These are phyloP conservation scores for Vicugna pacos DNA, from an alignment of 2,113 vertebrate genomes.

Conservation along the genomic window DNA sequence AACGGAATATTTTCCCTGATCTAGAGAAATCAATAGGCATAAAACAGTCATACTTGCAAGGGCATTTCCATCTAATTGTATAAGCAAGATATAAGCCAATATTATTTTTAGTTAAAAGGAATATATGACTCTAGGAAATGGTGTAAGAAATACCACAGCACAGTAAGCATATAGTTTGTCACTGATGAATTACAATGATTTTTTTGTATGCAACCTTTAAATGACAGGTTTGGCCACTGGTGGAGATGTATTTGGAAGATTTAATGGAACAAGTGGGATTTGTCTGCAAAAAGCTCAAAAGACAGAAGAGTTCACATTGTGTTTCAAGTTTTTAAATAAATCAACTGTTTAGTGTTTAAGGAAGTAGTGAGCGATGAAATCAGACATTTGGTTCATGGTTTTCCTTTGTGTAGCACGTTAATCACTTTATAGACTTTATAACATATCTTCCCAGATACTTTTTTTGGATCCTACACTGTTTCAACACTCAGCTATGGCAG, in stretches of 20 bases:
- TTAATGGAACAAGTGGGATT: neutral
- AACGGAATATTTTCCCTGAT: neutral
- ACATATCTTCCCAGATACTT: neutral
- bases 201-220: neutral
- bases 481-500: neutral
- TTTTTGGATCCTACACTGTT: neutral
- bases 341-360: neutral
- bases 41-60: neutral
- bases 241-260: neutral
- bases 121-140: neutral
- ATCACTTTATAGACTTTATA: neutral
- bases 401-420: neutral
- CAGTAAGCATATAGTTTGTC: neutral
- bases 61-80: neutral
- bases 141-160: neutral
- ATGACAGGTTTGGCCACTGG: neutral
- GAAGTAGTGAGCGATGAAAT: neutral
- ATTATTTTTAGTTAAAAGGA: neutral
- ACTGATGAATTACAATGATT: neutral
- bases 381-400: neutral
- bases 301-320: neutral
- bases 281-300: neutral
- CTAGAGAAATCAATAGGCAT: neutral
- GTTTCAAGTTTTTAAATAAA: neutral
- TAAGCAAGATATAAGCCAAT: neutral